Conservation (phyloP, 1,140 invertebrate genomes). For the Psix sp. region DNA sequence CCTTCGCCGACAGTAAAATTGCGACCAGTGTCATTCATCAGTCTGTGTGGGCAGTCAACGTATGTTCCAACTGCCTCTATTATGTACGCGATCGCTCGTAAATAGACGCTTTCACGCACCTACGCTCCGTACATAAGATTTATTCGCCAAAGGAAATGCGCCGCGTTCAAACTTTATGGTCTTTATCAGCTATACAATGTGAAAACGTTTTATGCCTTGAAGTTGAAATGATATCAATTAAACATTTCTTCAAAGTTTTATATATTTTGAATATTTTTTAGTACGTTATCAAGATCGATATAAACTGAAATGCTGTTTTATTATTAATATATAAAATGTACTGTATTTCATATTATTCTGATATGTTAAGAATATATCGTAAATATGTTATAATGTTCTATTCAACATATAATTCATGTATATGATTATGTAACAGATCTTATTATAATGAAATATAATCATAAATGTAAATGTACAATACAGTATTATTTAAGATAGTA, state of each 20-base stretch:
- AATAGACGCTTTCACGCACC: slow-evolving; percentile 57
- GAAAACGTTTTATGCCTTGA: slow-evolving; percentile 14
- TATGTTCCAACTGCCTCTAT: slow-evolving; percentile 33
- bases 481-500: no score
- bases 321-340: no score
- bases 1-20: slow-evolving; percentile 71
- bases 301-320: no score
- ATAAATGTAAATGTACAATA: no score
- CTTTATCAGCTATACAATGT: slow-evolving; percentile 48
- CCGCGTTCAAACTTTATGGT: slow-evolving; percentile 44
- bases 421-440: no score
- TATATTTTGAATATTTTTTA: background rate
- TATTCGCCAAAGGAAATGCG: slow-evolving; percentile 49
- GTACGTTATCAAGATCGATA: background rate
- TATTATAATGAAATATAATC: no score
- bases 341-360: no score
- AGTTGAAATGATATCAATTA: no score
- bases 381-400: no score
- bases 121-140: slow-evolving; percentile 50
- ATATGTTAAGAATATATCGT: no score
- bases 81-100: slow-evolving; percentile 54
- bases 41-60: slow-evolving; percentile 61
- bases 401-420: no score
- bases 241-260: slow-evolving; percentile 6
- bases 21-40: slow-evolving; percentile 63